Percentiles rank a stretch among this genome's conserved stretches.
Evolutionary conservation across 1,140 invertebrate species (phyloP).

Genomic region (Caenorhabditis remanei): DNA sequence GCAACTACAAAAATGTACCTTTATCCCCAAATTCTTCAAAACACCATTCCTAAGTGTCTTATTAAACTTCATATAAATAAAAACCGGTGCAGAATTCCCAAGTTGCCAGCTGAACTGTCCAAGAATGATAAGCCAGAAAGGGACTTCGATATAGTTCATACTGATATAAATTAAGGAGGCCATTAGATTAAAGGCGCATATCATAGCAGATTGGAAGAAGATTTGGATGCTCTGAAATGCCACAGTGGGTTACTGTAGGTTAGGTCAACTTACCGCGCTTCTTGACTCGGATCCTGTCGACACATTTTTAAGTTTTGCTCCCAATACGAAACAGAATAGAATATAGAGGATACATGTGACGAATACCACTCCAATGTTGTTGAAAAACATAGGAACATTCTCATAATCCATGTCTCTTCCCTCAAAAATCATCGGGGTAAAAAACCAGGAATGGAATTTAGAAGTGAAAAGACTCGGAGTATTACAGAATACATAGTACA

Average conservation of each 20-base stretch:
- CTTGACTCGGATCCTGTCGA: not conserved
- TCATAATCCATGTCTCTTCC: not conserved
- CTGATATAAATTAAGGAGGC: not conserved
- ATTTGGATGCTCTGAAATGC: not conserved
- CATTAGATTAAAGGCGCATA: not conserved
- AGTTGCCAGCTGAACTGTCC: not conserved
- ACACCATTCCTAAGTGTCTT: not conserved
- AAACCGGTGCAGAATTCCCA: not conserved
- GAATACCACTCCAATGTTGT: not conserved
- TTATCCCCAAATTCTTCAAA: not conserved
- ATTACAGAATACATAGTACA: not conserved
- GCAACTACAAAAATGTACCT: not conserved
- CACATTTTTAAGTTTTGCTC: not conserved
- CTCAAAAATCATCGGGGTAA: not conserved
- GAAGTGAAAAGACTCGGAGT: not conserved
- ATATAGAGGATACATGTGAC: not conserved
- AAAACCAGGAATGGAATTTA: not conserved
- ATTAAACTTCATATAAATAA: constrained; percentile 6
- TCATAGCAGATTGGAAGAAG: constrained; percentile 9
- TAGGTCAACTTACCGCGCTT: not conserved
- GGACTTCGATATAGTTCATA: not conserved
- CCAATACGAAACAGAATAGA: not conserved
- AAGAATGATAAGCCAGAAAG: not conserved
- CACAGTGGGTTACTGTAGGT: too few relatives aligned
- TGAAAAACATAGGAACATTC: not conserved